phyloP scores from a whole-genome alignment of 1,140 invertebrate species.

The Lepidotrigona ventralis region DNA sequence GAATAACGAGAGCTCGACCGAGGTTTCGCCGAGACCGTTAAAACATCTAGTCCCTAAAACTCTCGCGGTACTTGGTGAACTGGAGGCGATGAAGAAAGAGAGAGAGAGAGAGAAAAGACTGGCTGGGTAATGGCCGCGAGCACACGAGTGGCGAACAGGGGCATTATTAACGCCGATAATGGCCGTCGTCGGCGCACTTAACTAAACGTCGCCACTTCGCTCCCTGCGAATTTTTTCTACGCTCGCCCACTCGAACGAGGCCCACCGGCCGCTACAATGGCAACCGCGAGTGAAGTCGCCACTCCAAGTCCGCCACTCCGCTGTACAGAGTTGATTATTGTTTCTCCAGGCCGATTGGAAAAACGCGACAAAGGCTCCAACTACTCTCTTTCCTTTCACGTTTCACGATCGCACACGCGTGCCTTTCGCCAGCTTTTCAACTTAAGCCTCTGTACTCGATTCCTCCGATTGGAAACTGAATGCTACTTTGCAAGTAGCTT shows the following conservation, averaged over 20 bases:
- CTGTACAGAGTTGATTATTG: slow-evolving; percentile 3
- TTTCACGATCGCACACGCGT: too few relatives aligned
- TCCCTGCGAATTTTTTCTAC: slow-evolving; percentile 17
- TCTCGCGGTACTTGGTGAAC: too few relatives aligned
- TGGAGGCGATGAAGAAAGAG: too few relatives aligned
- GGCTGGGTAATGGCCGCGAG: slow-evolving; percentile 24
- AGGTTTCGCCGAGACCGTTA: too few relatives aligned
- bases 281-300: background rate
- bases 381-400: background rate
- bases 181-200: slow-evolving; percentile 59
- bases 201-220: slow-evolving; percentile 61
- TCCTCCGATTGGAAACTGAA: too few relatives aligned
- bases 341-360: background rate
- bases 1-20: too few relatives aligned
- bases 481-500: too few relatives aligned
- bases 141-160: slow-evolving; percentile 30
- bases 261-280: slow-evolving; percentile 29
- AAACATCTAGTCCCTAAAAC: too few relatives aligned
- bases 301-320: background rate
- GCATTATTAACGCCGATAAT: slow-evolving; percentile 67
- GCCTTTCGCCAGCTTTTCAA: too few relatives aligned
- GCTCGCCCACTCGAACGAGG: slow-evolving; percentile 17
- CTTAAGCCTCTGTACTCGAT: too few relatives aligned
- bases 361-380: background rate
- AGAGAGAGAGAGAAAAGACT: slow-evolving; percentile 15